Evolutionary conservation across 2,888 invertebrate species (phyloP), one percentile per base, ranked within the genome.

Genomic region (Dolichopus griseipennis): DNA sequence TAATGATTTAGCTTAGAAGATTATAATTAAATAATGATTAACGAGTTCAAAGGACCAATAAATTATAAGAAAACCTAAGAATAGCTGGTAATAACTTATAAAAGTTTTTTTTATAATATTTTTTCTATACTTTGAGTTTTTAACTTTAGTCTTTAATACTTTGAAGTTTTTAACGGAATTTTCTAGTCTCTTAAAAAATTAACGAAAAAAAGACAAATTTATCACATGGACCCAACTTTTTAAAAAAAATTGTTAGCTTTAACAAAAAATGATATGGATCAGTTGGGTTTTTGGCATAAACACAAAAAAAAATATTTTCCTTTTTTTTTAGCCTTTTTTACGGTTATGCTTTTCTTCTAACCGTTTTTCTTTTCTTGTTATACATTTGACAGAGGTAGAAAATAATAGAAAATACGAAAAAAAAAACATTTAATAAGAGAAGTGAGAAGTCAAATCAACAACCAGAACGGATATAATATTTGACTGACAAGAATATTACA

Each of bases 401-500:
- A n/a, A n/a, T n/a, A n/a, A 52, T 52, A 52, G 12, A 7, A 52
- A 52, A 18, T 52, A n/a, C n/a, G n/a, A n/a, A n/a, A n/a, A 18
- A 52, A 52, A 52, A 52, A 52, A 12, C 52, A 18, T 52, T n/a
- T n/a, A n/a, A 52, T 9, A 52, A n/a, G 52, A 7, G 52, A 27
- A 27, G 52, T 52, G 52, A 52, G 52, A 52, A 52, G 52, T 52
- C 52, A 52, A 52, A n/a, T 52, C 52, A 52, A 52, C 52, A 52
- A 52, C 52, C 52, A 52, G n/a, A 52, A 52, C 52, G 52, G 52
- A 52, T 52, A 52, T 52, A 52, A 52, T 52, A 52, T 18, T 52
- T 52, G 52, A 52, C 52, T 52, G 52, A 52, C 52, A 52, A 52
- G 52, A 52, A 52, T 52, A 52, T 52, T 52, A 52, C 52, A 52